Conservation (phyloP, 2,797 vertebrate species). For the Phoebastria nigripes region DNA sequence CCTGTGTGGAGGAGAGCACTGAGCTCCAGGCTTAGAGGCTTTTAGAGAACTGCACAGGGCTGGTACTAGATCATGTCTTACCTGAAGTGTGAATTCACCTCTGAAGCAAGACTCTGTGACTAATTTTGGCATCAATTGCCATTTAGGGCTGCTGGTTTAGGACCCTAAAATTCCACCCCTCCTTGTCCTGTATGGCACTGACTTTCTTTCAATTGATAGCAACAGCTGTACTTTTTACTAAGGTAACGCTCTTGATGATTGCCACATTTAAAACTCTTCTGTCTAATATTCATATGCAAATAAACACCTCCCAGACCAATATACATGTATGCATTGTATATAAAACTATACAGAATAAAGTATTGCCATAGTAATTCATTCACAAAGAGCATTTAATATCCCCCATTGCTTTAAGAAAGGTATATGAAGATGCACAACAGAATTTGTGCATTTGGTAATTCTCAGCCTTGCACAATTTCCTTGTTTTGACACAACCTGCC, state of each 20-base stretch:
- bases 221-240: neutral
- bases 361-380: neutral
- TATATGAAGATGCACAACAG: neutral
- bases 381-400: neutral
- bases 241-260: neutral
- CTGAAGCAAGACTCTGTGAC: neutral
- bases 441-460: neutral
- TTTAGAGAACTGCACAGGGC: neutral
- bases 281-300: neutral
- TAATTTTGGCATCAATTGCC: neutral
- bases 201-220: neutral
- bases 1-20: accelerated
- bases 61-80: neutral
- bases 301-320: neutral
- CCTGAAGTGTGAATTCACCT: neutral
- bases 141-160: neutral
- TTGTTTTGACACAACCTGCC: neutral
- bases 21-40: neutral
- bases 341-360: neutral
- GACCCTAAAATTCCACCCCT: neutral
- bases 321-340: neutral
- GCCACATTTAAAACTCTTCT: neutral
- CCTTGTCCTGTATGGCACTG: neutral
- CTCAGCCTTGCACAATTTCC: neutral
- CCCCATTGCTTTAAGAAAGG: neutral